Base-by-base conservation (phyloP, 2,888 invertebrate genomes). In the Cephus runcator region DNA sequence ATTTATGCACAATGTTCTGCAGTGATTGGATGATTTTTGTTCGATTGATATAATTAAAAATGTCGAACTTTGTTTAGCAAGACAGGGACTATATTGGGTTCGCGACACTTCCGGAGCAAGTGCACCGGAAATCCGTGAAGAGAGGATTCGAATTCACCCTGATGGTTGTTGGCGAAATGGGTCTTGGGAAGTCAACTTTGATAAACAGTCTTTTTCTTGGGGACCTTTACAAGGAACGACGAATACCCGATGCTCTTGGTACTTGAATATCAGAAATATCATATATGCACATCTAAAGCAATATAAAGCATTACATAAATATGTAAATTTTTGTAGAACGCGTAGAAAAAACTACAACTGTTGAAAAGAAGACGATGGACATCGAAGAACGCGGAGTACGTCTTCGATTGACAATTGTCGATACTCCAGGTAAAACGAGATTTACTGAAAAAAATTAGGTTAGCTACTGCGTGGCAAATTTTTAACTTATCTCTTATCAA, bases 141-240 rank as follows among this genome's bases (percentile, higher is more conserved):
- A 94, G 97, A 87, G 98, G 98, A 77, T 98, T 98, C 92, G 98
- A 98, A 92, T 98, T 98, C 92, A 98, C 98, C 0, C 93, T 98
- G 83, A 98, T 98, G 98, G 98, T 98, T 31, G 97, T 98, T 56
- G 98, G 98, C 40, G 98, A 98, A 92, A 96, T 96, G 0, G 98
- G 98, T 0, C 93, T 98, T 75, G 98, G 98, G 79, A 98, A 98
- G 92, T 98, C 98, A 0, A 98, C 98, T 0, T 93, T 98, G 76
- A 96, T 98, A 91, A 98, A 98, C 93, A 98, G 98, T 89, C 94
- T 98, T 75, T 98, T 98, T 92, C 94, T 98, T 83, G 97, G 97
- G 78, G 98, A 98, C 91, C 94, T 98, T 35, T 98, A 98, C 92
- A 97, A 96, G 91, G 97, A 96, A 88, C 94, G 98, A 84, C 94